phyloP scores from a whole-genome alignment of 1,140 invertebrate genomes.

The Manduca sexta region DNA sequence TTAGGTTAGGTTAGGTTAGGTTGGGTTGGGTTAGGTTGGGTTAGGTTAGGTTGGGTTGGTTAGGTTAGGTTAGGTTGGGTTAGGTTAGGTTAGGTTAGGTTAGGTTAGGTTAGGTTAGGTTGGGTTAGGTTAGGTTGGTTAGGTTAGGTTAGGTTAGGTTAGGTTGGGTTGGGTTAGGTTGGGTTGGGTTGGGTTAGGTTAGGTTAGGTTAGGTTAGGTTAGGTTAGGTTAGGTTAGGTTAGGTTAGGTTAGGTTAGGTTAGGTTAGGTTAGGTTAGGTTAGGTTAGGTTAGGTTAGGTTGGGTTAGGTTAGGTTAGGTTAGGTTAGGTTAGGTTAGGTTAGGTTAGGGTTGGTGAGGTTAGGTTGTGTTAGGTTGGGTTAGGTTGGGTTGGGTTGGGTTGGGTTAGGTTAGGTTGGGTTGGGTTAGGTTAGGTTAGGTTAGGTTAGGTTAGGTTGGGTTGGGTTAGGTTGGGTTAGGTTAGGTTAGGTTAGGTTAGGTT shows the following conservation, averaged over 20 bases:
- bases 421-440: conserved; percentile 7
- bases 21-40: conserved; percentile 12
- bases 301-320: conserved; percentile 4
- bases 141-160: conserved; percentile 2
- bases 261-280: conserved; percentile 23
- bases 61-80: conserved; percentile 2
- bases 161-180: conserved; percentile 9
- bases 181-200: conserved; percentile 40
- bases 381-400: conserved; percentile 2
- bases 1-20: conserved; percentile 7
- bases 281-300: conserved; percentile 17
- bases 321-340: neutral
- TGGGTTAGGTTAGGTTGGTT: conserved; percentile 4
- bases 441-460: neutral
- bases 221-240: conserved; percentile 28
- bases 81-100: conserved; percentile 4
- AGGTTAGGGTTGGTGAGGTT: neutral
- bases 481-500: conserved; percentile 36
- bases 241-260: conserved; percentile 24
- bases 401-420: conserved; percentile 1
- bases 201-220: conserved; percentile 27
- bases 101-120: neutral
- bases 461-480: conserved; percentile 9
- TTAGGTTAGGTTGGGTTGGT: conserved; percentile 7
- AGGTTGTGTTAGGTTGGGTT: neutral